phyloP scores from a whole-genome alignment of 1,140 invertebrate species.

The Drosophila sechellia region DNA sequence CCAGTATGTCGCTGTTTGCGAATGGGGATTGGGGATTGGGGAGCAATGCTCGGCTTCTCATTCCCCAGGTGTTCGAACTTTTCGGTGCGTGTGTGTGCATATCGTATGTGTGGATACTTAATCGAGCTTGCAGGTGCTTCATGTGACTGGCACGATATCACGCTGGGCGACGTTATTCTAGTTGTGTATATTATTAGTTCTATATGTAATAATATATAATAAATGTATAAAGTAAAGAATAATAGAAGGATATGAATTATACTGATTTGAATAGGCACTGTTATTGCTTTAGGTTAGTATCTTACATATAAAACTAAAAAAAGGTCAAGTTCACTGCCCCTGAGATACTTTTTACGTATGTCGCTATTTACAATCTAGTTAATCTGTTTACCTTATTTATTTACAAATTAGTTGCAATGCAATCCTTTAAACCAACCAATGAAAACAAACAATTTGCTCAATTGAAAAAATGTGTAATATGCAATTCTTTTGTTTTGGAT shows the following conservation, averaged over 20 bases:
- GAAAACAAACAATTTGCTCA: conserved; percentile 12
- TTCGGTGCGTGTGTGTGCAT: conserved; percentile 18
- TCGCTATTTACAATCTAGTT: no score
- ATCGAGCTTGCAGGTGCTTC: conserved; percentile 15
- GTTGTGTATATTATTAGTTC: not conserved
- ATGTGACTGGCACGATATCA: conserved; percentile 13
- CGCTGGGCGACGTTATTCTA: conserved; percentile 8
- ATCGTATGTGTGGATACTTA: not conserved
- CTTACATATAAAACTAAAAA: no score
- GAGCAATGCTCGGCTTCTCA: conserved; percentile 68
- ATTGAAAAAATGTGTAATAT: conserved; percentile 60
- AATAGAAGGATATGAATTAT: no score
- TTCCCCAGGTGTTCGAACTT: conserved; percentile 72
- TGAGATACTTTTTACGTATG: no score
- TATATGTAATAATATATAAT: not conserved
- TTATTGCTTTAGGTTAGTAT: no score
- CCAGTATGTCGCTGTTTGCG: conserved; percentile 8
- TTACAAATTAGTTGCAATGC: no score
- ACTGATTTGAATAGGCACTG: no score
- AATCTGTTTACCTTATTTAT: no score
- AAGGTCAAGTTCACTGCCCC: no score
- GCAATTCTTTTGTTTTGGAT: conserved; percentile 41
- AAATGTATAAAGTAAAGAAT: no score
- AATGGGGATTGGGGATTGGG: conserved; percentile 31
- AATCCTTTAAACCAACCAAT: not conserved